Base-by-base conservation (phyloP, 2,888 invertebrate species). In the Zhuqinia jingwanae region DNA sequence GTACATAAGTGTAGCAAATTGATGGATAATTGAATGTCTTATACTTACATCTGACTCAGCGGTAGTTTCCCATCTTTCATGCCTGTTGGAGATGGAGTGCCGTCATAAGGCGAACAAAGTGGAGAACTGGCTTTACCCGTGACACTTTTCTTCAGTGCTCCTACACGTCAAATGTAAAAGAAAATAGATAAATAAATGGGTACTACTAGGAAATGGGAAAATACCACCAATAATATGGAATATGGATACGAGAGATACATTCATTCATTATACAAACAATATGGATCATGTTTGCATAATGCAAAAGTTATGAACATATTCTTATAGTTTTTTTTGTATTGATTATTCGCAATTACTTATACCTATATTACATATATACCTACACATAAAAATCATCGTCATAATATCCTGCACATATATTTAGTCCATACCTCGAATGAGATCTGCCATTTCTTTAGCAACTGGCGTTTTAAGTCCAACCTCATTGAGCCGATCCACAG, bases 381-480 rank as follows among this genome's bases (percentile, higher is more conserved):
- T 25, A 58, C 0, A 13, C 25, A 25, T 25, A 20, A 58, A 25
- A 63, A 63, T 63, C 25, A n/a, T 30, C n/a, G 17, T 20, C 8
- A 58, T 20, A 11, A 10, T 95, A 93, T n/a, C n/a, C n/a, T n/a
- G n/a, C n/a, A n/a, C n/a, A n/a, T n/a, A n/a, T n/a, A n/a, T n/a
- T n/a, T n/a, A n/a, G n/a, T n/a, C n/a, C n/a, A n/a, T 93, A 97
- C 97, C 95, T 94, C 95, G 95, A 91, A 98, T 96, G 90, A 97
- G 95, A 91, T 95, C 95, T 89, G 96, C 95, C 90, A 98, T 97
- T 92, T 96, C 96, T 91, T 96, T 96, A 8, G 97, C 96, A 1
- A 96, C 96, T 91, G 97, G 96, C 42, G 96, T 95, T n/a, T 97
- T 96, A 92, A 97, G 96, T 91, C 97, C 97, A 78, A 95, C 95